Conservation (phyloP, 2,113 vertebrate species). For the Cervus canadensis region DNA sequence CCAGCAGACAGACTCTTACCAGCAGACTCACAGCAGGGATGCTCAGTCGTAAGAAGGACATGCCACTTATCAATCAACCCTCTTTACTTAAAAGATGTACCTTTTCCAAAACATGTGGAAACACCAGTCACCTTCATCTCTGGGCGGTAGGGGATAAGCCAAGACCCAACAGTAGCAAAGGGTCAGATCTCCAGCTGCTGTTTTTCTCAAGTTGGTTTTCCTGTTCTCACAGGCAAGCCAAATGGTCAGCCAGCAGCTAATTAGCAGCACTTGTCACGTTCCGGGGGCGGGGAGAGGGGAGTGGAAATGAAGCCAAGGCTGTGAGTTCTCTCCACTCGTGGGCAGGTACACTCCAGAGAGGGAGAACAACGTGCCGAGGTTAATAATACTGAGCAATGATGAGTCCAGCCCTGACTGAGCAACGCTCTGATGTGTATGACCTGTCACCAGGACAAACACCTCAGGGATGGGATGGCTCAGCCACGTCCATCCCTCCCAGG, state of each 20-base stretch:
- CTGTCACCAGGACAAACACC: not conserved
- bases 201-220: constrained; percentile 26
- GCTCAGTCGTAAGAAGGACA: not conserved
- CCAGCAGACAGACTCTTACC: not conserved
- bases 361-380: not conserved
- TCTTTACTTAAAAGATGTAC: constrained; percentile 27
- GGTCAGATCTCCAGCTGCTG: not conserved
- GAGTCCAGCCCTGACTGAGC: not conserved
- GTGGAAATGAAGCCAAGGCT: constrained; percentile 35
- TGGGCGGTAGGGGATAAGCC: not conserved
- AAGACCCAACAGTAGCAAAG: not conserved
- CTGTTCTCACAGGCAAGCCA: not conserved
- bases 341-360: not conserved
- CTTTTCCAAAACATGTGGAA: constrained; percentile 1
- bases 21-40: not conserved
- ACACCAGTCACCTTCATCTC: not conserved
- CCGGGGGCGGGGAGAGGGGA: not conserved
- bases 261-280: constrained; percentile 25
- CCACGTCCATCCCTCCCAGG: not conserved
- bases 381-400: not conserved
- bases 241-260: constrained; percentile 13
- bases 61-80: not conserved
- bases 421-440: not conserved
- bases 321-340: not conserved
- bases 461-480: not conserved